phyloP scores from a whole-genome alignment of 2,113 vertebrate species.

The Circaetus cinerascens region DNA sequence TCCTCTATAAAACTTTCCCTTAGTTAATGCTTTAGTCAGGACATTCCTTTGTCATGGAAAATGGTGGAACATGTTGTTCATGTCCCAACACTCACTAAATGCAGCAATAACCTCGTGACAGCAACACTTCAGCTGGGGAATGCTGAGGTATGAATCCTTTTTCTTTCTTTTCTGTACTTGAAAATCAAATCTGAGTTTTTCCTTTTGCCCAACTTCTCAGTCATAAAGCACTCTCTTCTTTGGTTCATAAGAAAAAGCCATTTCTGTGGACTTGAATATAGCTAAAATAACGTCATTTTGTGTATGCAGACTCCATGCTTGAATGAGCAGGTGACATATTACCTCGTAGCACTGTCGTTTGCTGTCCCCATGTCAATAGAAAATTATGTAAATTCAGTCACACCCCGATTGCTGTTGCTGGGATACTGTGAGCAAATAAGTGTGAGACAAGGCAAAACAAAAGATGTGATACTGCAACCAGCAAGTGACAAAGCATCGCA shows the following conservation, averaged over 20 bases:
- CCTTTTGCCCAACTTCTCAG: not conserved
- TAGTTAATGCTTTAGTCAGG: not conserved
- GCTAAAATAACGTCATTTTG: not conserved
- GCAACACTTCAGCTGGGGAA: not conserved
- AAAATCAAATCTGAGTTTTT: not conserved
- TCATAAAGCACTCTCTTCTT: not conserved
- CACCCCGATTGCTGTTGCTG: not conserved
- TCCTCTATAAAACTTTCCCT: not conserved
- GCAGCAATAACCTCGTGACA: not conserved
- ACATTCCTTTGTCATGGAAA: not conserved
- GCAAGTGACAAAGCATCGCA: not conserved
- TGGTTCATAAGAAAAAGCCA: not conserved
- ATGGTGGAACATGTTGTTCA: not conserved
- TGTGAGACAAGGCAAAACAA: not conserved
- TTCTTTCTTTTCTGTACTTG: not conserved
- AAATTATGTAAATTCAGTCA: not conserved
- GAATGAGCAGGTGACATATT: not conserved
- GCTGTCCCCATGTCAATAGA: not conserved
- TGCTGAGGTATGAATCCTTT: not conserved
- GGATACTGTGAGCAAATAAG: not conserved
- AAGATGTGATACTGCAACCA: not conserved
- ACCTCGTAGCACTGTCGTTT: not conserved
- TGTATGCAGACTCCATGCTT: not conserved
- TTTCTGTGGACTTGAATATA: not conserved
- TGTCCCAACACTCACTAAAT: not conserved